Conservation (phyloP, 53 echinoderm and acorn worm species). For the Apostichopus leukothele region DNA sequence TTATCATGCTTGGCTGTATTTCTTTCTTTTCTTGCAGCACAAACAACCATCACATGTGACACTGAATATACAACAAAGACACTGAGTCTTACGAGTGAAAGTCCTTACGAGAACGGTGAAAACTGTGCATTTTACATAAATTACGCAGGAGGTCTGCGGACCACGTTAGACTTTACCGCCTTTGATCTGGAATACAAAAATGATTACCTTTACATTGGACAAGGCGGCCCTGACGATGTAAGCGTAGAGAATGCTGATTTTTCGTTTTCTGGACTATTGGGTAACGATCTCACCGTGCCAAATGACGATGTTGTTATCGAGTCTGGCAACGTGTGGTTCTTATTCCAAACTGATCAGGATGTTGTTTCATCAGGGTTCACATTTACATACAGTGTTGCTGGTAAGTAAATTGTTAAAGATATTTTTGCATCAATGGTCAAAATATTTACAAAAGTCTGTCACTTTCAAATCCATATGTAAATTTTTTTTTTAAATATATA, state of each 20-base stretch:
- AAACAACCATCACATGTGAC: slow-evolving; percentile 1
- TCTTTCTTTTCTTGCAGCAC: background rate
- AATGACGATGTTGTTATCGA: slow-evolving; percentile 15
- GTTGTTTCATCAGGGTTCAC: background rate
- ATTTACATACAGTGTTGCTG: background rate
- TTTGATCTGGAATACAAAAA: slow-evolving; percentile 46
- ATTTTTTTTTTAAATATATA: too few species aligned
- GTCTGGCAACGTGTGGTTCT: slow-evolving; percentile 47
- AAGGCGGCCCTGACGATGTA: slow-evolving; percentile 29
- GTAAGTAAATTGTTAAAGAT: slow-evolving; percentile 7
- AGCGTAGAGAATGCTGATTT: slow-evolving; percentile 15
- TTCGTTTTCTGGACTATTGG: slow-evolving; percentile 1
- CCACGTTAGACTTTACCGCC: slow-evolving; percentile 22
- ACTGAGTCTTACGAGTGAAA: background rate
- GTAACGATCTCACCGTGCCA: background rate
- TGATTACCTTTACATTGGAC: slow-evolving; percentile 35
- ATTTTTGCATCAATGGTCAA: background rate
- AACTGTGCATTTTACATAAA: slow-evolving; percentile 47
- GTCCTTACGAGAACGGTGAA: background rate
- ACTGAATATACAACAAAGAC: background rate
- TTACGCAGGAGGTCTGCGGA: slow-evolving; percentile 12
- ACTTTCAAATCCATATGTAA: too few species aligned
- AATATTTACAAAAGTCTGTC: too few species aligned
- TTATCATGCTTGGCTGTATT: background rate
- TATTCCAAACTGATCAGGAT: slow-evolving; percentile 43